Conservation (phyloP, 1,140 invertebrate species). For the Laupala kohalensis region DNA sequence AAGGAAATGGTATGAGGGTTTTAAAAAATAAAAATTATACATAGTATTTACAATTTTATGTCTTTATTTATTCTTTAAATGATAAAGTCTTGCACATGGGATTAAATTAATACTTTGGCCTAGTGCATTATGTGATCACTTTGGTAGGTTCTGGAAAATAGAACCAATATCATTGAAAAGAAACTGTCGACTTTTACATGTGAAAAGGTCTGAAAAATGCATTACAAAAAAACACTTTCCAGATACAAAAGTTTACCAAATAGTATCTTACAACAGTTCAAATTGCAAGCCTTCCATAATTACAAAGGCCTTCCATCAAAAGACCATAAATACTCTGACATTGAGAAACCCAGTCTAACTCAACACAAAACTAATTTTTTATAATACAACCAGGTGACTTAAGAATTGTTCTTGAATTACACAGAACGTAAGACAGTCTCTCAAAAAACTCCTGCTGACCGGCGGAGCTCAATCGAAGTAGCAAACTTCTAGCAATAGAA, state of each 20-base stretch:
- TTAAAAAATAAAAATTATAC: not conserved
- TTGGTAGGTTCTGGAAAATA: constrained; percentile 9
- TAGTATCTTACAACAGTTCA: constrained; percentile 12
- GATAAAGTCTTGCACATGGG: constrained; percentile 36
- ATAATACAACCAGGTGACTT: constrained; percentile 10
- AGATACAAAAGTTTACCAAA: constrained; percentile 11
- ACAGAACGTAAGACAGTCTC: constrained; percentile 5
- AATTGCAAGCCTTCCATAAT: not conserved
- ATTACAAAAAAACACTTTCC: constrained; percentile 14
- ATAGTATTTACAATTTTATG: constrained; percentile 12
- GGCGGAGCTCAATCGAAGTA: not conserved
- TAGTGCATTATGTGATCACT: constrained; percentile 20
- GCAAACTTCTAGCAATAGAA: constrained; percentile 1
- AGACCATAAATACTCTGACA: constrained; percentile 1
- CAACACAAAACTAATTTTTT: constrained; percentile 7
- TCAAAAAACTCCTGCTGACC: not conserved
- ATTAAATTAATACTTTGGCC: constrained; percentile 38
- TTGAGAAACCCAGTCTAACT: constrained; percentile 9
- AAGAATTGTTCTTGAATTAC: constrained; percentile 1
- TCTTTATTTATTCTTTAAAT: constrained; percentile 27
- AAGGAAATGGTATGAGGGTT: too few species aligned
- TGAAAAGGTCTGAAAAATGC: constrained; percentile 15
- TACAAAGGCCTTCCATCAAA: constrained; percentile 1
- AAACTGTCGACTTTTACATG: constrained; percentile 13
- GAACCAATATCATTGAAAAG: constrained; percentile 8